A percentile compares a stretch with the other conserved stretches of the same genome.
These are phyloP conservation scores for Pogonognathellus flavescens DNA, from an alignment of 1,140 invertebrate species.

Conservation along the genomic window DNA sequence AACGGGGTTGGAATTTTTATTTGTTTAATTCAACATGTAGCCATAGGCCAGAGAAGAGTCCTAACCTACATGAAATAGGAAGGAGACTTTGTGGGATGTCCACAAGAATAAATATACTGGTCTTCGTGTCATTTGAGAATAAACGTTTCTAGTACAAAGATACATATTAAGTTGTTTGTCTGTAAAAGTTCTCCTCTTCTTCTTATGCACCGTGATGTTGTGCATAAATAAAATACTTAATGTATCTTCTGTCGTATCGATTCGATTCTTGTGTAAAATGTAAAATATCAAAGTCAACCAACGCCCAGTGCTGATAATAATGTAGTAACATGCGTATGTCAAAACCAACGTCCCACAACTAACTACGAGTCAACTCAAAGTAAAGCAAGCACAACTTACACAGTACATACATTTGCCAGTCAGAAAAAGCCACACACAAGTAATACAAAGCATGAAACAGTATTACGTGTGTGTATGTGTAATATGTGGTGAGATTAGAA, in stretches of 20 bases:
- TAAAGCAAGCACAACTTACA: background rate
- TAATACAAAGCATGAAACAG: no score
- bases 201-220: background rate
- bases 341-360: no score
- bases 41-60: background rate
- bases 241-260: slow-evolving; percentile 31
- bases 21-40: background rate
- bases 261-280: slow-evolving; percentile 5
- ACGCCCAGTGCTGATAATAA: slow-evolving; percentile 11
- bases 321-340: no score
- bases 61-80: no score
- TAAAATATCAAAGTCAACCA: slow-evolving; percentile 42
- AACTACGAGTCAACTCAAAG: background rate
- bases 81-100: background rate
- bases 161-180: background rate
- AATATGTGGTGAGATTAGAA: background rate
- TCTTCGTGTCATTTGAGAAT: slow-evolving; percentile 21
- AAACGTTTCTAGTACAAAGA: background rate
- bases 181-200: background rate
- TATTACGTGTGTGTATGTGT: background rate
- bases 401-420: background rate
- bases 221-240: background rate
- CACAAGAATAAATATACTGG: background rate
- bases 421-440: no score
- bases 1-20: slow-evolving; percentile 5